Evolutionary conservation across 2,888 invertebrate genomes (phyloP).

Genomic region (Neelides folsomi): DNA sequence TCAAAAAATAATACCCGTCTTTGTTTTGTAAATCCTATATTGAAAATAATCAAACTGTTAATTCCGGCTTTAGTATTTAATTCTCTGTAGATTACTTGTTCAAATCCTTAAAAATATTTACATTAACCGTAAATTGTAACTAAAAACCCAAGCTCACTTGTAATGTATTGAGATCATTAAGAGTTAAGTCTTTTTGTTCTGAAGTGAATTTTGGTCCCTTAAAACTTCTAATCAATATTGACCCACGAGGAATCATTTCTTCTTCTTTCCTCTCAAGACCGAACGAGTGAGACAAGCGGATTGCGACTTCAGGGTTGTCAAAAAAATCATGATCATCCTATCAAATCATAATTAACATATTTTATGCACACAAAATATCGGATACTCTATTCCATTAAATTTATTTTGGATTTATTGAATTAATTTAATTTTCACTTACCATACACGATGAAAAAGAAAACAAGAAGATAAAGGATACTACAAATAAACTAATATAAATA

Average conservation of each 20-base stretch:
- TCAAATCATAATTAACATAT: too few species aligned
- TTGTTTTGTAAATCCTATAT: constrained; percentile 48
- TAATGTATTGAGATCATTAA: constrained; percentile 15
- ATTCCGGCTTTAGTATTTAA: neutral
- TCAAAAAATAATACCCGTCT: constrained; percentile 61
- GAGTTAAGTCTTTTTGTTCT: constrained; percentile 23
- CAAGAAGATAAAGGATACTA: too few species aligned
- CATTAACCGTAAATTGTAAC: too few species aligned
- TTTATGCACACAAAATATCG: too few species aligned
- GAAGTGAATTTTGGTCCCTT: constrained; percentile 24
- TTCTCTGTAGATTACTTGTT: neutral
- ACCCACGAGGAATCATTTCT: constrained; percentile 18
- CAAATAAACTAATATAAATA: too few species aligned
- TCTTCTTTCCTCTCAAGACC: constrained; percentile 8
- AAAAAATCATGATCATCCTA: constrained; percentile 18
- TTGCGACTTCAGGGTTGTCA: constrained; percentile 23
- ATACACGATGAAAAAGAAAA: too few species aligned
- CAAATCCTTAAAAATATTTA: too few species aligned
- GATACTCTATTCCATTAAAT: too few species aligned
- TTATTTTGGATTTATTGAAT: too few species aligned
- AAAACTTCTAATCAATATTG: constrained; percentile 22
- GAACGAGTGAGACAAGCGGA: constrained; percentile 24
- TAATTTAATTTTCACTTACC: too few species aligned
- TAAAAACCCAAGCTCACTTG: constrained; percentile 18
- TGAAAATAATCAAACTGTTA: constrained; percentile 32